Evolutionary conservation across 2,113 vertebrate genomes (phyloP).

Genomic region (Rhinoderma darwinii): DNA sequence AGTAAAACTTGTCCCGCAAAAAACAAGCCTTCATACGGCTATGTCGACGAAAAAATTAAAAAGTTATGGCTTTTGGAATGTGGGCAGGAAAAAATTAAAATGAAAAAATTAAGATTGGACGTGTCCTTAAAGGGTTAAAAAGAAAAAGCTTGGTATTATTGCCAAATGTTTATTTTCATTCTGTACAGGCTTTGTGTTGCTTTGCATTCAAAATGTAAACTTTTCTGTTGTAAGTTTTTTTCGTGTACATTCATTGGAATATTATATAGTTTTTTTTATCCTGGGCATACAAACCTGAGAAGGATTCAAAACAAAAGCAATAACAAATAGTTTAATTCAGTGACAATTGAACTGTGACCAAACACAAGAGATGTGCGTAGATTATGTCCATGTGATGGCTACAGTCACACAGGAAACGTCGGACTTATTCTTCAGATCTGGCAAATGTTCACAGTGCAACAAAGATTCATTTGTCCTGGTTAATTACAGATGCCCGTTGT

Average conservation of each 20-base stretch:
- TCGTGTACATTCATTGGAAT: slow-evolving; percentile 7
- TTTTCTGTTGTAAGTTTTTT: background rate
- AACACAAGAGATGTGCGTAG: background rate
- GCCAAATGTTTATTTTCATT: background rate
- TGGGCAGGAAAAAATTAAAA: too few species aligned
- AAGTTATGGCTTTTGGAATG: too few species aligned
- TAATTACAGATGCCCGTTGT: slow-evolving; percentile 37
- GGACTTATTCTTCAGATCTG: slow-evolving; percentile 21
- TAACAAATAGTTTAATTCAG: slow-evolving; percentile 7
- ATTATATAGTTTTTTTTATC: background rate
- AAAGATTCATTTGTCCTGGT: slow-evolving; percentile 38
- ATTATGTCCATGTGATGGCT: background rate
- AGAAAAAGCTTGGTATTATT: background rate
- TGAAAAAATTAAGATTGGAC: too few species aligned
- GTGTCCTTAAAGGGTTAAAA: too few species aligned
- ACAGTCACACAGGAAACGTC: background rate
- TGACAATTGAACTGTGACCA: slow-evolving; percentile 1
- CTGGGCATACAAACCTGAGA: background rate
- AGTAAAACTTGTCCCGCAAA: too few species aligned
- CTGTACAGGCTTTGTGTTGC: background rate
- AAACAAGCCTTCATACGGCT: too few species aligned
- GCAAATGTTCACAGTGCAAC: slow-evolving; percentile 8
- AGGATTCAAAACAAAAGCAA: background rate
- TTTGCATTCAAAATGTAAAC: background rate
- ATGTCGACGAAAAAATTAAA: too few species aligned